Evolutionary conservation across 2,113 vertebrate genomes (phyloP), one percentile per base, ranked within the genome.

Genomic region (Anas platyrhynchos): DNA sequence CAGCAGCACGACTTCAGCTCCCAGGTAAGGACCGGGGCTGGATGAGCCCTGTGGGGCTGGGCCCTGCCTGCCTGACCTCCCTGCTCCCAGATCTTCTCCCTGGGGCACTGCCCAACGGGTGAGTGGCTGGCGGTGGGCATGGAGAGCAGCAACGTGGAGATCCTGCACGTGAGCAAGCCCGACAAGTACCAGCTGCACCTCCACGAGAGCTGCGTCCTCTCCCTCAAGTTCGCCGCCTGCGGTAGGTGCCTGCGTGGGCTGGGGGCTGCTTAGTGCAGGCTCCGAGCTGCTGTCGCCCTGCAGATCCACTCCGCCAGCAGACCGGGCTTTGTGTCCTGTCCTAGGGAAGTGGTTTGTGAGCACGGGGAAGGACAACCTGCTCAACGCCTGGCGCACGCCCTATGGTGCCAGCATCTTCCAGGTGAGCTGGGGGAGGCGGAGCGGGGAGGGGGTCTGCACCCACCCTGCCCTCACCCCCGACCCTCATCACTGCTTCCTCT

Each of bases 151-250:
- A 98, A 98, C 18, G 98, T 99, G 72, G 98, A 98, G 91, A 98
- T 99, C 26, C 97, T 98, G 59, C 97, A 98, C 5, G 97, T 98
- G 68, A 94, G 83, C 31, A 98, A 98, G 55, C 97, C 97, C 0
- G 97, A 97, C 96, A 98, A 98, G 27, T 97, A 97, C 94, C 94
- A 97, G 97, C 98, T 99, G 91, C 98, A 98, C 94, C 98, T 99
- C 7, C 99, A 99, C 0, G 98, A 99, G 96, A 99, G 99, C 97
- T 99, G 99, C 1, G 99, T 99, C 91, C 98, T 99, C 61, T 98
- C 99, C 3, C 98, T 99, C 89, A 99, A 99, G 86, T 99, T 99
- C 1, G 46, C 46, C 2, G 48, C 48, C 48, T 50, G 48, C 11
- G 48, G 48, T 50, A 50, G 48, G 48, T 22, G 21, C 48, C 48